Base-by-base conservation (phyloP, 2,888 invertebrate species). In the Polydrusus cervinus region DNA sequence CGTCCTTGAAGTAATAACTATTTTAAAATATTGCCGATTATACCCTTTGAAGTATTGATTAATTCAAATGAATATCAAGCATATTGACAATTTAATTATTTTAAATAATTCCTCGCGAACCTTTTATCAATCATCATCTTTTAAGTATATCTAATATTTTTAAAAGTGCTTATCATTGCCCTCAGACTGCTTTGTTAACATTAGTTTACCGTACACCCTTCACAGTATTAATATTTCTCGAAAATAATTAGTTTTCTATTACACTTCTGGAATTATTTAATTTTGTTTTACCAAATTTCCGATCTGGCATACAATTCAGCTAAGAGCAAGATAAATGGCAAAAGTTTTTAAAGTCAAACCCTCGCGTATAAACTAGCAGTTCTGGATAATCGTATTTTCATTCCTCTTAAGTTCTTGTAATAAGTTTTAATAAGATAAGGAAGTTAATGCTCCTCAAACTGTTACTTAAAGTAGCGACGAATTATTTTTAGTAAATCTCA, bases 381-480 rank as follows among this genome's bases (percentile, higher is more conserved):
- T 55, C 16, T 30, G 55, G 6, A 18, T 16, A 11, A 30, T 55
- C 55, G 14, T 55, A 20, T 20, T 30, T 10, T 25, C 18, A 30
- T 30, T 6, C 18, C 25, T 55, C 55, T 20, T 16, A 14, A 14
- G n/a, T 45, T 45, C 14, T 11, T 14, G 45, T 45, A n/a, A 1
- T 6, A 45, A 45, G n/a, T 45, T 45, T 45, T 45, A 45, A 14
- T 45, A 45, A n/a, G 45, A 45, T 45, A 45, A 45, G 45, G n/a
- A 45, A 45, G 45, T 45, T 45, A 1, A 45, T 45, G 8, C n/a
- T 14, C n/a, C 14, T 1, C n/a, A 7, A 9, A 45, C 45, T 45
- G 13, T 3, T n/a, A 45, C 7, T 45, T n/a, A 45, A 45, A 45
- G 5, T 45, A 45, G 45, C 45, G n/a, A 45, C 45, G n/a, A 2